phyloP scores from a whole-genome alignment of 1,140 invertebrate species.

The Galendromus occidentalis region DNA sequence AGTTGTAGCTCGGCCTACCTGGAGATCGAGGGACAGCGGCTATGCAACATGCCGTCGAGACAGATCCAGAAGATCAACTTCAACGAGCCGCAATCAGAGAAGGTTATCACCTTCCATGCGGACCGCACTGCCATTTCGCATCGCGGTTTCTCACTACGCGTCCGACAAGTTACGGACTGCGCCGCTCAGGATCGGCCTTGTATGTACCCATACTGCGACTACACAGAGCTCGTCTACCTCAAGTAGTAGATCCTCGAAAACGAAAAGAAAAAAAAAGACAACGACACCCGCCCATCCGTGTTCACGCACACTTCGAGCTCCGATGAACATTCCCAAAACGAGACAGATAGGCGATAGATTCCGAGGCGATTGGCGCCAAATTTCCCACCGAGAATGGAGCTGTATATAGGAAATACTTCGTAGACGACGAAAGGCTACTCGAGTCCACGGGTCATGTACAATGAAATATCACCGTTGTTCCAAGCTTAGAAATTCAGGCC shows the following conservation, averaged over 20 bases:
- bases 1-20: slow-evolving; percentile 18
- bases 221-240: slow-evolving; percentile 11
- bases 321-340: not conserved
- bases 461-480: slow-evolving; percentile 3
- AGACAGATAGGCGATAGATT: not conserved
- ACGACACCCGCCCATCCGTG: not conserved
- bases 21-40: slow-evolving; percentile 14
- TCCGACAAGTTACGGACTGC: slow-evolving; percentile 20
- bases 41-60: slow-evolving; percentile 16
- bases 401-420: no score
- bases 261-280: not conserved
- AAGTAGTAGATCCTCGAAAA: not conserved
- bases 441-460: not conserved
- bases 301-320: not conserved
- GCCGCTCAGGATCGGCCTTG: slow-evolving; percentile 8
- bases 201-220: slow-evolving; percentile 9
- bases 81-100: slow-evolving; percentile 15
- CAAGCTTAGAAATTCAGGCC: no score
- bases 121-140: slow-evolving; percentile 18
- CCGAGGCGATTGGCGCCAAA: no score
- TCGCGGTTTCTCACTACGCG: slow-evolving; percentile 20
- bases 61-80: slow-evolving; percentile 11
- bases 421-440: no score
- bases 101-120: slow-evolving; percentile 18
- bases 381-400: no score